Evolutionary conservation across 2,888 invertebrate genomes (phyloP), one percentile per base, ranked within the genome.

Genomic region (Epinotia demarniana): DNA sequence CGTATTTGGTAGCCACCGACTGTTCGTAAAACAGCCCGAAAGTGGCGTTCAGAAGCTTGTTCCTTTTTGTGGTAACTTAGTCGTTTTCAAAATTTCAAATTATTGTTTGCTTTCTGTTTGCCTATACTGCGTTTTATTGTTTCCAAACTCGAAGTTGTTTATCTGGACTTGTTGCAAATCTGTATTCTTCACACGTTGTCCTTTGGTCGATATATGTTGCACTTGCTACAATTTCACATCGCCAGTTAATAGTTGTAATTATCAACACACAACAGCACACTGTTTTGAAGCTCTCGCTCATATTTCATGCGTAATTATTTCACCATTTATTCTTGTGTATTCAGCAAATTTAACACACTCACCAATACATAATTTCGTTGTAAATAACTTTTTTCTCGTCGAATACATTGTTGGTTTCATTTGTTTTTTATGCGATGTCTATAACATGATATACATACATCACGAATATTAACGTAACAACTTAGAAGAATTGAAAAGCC

Each of bases 61-160:
- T 16, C 23, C 19, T 19, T 68, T 43, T 43, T n/a, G 1, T 19
- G 16, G 19, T 43, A 57, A n/a, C 9, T 43, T 69, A 0, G 19
- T 60, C 43, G 46, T 58, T 60, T 33, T 33, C 4, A 13, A 33
- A 13, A 2, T 2, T 33, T 43, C 5, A 33, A 27, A 27, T 60
- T 46, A 11, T 46, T 13, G 18, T 61, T 53, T 46, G 70, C 61
- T 39, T 71, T 19, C 8, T 61, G 58, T 61, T 62, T 4, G 11
- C 8, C 18, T 70, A 4, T 23, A 23, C 57, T 70, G 70, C 61
- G 27, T 33, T 70, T 61, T 53, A 18, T 70, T 23, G 18, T 53
- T 71, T 71, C 16, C 33, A 19, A 49, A 53, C n/a, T 58, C n/a
- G 11, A 18, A n/a, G 1, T 46, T 46, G 9, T 53, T 53, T n/a